Evolutionary conservation across 2,888 invertebrate species (phyloP), one percentile per base, ranked within the genome.

Genomic region (Dryocosmus kuriphilus): DNA sequence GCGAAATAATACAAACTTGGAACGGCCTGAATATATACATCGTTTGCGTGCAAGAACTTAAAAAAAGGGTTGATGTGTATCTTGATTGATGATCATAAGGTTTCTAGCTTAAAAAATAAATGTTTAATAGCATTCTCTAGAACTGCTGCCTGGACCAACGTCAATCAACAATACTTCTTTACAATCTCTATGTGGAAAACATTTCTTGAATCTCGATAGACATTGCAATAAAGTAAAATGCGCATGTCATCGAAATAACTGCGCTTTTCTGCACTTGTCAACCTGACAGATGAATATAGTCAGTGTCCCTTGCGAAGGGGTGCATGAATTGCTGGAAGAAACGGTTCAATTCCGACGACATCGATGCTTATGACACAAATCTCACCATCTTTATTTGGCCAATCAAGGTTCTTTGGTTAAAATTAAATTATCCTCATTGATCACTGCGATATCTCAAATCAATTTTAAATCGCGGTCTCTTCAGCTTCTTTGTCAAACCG

Each of bases 351-450:
- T 77, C 78, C 74, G 77, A 80, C 61, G 46, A 77, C 75, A 57
- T 76, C 67, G 79, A 85, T 81, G 81, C 84, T 84, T 83, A 84
- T 85, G 83, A 81, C 79, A 78, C 77, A 65, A 79, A 74, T 77
- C 79, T 76, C 76, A 77, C 77, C 81, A 78, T 83, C 84, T 85
- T 84, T 84, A 84, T 85, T 82, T 79, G 82, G 46, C 27, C 27
- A 46, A 67, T 67, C 67, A 67, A 27, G 67, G 27, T 41, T 67
- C n/a, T 16, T 67, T 67, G 46, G 27, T n/a, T 24, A 46, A 46
- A 27, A 46, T 67, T 67, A 46, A 67, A 46, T 27, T 19, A 38
- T 67, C 46, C 24, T 27, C 46, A n/a, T 14, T 24, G 41, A 22
- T 30, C 19, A 8, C 19, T 67, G n/a, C n/a, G 67, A 46, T 27